These are phyloP conservation scores for Leptestheria dahalacensis DNA, from an alignment of 1,140 invertebrate genomes.

Conservation along the genomic window DNA sequence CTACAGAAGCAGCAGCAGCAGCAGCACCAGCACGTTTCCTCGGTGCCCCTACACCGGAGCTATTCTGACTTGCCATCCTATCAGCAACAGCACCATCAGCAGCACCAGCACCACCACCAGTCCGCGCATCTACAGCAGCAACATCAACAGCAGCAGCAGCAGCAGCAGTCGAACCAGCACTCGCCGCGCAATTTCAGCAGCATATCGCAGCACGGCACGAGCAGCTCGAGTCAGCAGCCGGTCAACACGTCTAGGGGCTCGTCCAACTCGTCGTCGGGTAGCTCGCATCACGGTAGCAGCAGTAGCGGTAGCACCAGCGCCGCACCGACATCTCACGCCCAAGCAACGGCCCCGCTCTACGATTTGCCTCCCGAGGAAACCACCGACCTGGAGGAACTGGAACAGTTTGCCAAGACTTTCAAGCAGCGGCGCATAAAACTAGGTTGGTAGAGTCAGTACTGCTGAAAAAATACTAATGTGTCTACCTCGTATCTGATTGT, in stretches of 20 bases:
- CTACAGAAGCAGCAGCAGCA: constrained; percentile 53
- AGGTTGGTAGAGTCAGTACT: too few relatives aligned
- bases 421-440: constrained; percentile 90
- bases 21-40: constrained; percentile 21
- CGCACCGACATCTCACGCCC: constrained; percentile 23
- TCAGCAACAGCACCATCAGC: constrained; percentile 27
- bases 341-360: constrained; percentile 31
- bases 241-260: not conserved
- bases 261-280: constrained; percentile 6
- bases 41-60: constrained; percentile 15
- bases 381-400: constrained; percentile 85
- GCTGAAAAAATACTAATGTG: too few relatives aligned
- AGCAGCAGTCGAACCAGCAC: constrained; percentile 28
- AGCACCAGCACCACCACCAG: constrained; percentile 28
- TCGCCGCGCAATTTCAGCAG: constrained; percentile 30
- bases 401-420: constrained; percentile 93
- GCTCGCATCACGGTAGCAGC: constrained; percentile 21
- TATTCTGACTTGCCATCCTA: constrained; percentile 17
- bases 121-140: constrained; percentile 8
- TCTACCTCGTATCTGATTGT: too few relatives aligned
- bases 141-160: not conserved
- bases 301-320: constrained; percentile 20
- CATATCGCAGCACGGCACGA: constrained; percentile 5
- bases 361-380: constrained; percentile 78
- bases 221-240: not conserved